Conservation (phyloP, 2,113 vertebrate genomes). For the Loxodonta africana region DNA sequence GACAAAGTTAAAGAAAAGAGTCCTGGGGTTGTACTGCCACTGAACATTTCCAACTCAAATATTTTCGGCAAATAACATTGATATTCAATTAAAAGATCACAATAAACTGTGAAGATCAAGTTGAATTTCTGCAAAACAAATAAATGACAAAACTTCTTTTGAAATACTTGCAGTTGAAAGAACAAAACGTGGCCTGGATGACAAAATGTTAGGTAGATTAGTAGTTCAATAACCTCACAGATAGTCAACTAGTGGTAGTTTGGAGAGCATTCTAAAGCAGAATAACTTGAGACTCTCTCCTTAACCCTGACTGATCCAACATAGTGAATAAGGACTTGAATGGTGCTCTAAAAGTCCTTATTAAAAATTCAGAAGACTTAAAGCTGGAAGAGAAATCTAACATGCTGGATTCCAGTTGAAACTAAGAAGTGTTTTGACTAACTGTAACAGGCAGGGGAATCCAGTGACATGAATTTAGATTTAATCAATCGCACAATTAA, state of each 20-base stretch:
- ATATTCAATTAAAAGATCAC: neutral
- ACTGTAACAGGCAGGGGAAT: neutral
- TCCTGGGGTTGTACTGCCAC: neutral
- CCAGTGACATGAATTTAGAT: constrained; percentile 4
- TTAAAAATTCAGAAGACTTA: neutral
- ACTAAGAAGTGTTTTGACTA: neutral
- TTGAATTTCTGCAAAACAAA: neutral
- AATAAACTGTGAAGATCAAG: neutral
- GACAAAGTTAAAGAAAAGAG: neutral
- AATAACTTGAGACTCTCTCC: neutral
- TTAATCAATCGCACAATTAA: neutral
- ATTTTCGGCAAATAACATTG: neutral
- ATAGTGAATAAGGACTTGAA: neutral
- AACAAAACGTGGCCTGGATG: neutral
- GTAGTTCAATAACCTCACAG: neutral
- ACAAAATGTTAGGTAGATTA: neutral
- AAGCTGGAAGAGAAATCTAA: neutral
- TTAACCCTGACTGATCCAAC: neutral
- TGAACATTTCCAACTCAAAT: neutral
- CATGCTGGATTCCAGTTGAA: neutral
- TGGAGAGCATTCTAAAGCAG: neutral
- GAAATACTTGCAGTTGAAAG: neutral
- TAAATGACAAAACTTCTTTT: neutral
- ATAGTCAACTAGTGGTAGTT: neutral
- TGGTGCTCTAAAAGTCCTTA: neutral